Evolutionary conservation across 2,797 vertebrate species (phyloP).

Genomic region (Acestrorhynchus altus): DNA sequence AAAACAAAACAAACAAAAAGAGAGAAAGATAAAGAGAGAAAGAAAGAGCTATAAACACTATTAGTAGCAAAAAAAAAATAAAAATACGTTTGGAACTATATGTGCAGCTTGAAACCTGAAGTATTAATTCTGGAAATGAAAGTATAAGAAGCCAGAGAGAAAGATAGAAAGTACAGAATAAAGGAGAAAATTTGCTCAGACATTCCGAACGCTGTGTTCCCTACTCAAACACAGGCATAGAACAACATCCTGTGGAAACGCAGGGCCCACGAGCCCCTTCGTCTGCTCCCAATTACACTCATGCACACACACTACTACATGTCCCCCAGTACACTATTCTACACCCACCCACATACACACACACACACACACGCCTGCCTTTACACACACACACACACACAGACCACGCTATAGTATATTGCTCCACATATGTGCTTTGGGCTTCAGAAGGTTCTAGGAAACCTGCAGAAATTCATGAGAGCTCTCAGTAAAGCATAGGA

Average conservation of each 20-base stretch:
- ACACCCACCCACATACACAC: not conserved
- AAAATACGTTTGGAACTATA: no score
- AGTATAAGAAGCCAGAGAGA: not conserved
- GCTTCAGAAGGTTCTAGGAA: conserved; percentile 69
- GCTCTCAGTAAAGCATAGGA: conserved; percentile 62
- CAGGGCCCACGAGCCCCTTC: conserved; percentile 68
- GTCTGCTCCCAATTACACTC: conserved; percentile 80
- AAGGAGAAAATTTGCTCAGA: conserved; percentile 55
- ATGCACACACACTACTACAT: conserved; percentile 42
- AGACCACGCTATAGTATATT: not conserved
- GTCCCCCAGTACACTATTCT: conserved; percentile 31
- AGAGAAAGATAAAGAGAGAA: no score
- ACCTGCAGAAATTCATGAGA: conserved; percentile 69
- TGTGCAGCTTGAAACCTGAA: not conserved
- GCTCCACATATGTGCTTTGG: conserved; percentile 47
- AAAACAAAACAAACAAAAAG: no score
- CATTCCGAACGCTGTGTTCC: conserved; percentile 60
- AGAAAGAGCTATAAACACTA: no score
- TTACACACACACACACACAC: not conserved
- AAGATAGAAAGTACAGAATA: not conserved
- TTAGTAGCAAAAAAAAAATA: no score
- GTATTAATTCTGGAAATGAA: not conserved
- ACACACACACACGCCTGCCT: no score
- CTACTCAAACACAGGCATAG: conserved; percentile 63
- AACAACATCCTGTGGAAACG: conserved; percentile 77